A percentile compares a stretch with the other conserved stretches of the same genome.
These are phyloP conservation scores for Leptinotarsa juncta DNA, from an alignment of 2,888 invertebrate species.

Conservation along the genomic window DNA sequence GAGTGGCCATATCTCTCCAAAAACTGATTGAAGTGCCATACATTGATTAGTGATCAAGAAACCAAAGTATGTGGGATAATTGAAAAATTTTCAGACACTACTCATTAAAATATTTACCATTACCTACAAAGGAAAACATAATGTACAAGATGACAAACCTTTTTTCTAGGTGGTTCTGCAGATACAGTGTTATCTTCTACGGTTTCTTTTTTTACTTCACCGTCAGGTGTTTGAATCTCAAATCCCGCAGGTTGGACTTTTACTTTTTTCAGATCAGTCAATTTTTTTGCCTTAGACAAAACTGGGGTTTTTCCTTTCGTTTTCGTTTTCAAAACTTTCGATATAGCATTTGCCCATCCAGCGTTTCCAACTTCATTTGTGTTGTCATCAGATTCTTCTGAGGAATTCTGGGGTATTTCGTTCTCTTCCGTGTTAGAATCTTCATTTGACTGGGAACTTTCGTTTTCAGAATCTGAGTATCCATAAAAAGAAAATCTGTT, in stretches of 20 bases:
- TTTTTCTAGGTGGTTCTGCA: slow-evolving; percentile 62
- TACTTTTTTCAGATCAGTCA: slow-evolving; percentile 69
- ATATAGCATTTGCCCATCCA: slow-evolving; percentile 86
- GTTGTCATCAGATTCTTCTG: slow-evolving; percentile 38
- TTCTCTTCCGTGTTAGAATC: slow-evolving; percentile 6
- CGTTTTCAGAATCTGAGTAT: not conserved
- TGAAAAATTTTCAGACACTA: not conserved
- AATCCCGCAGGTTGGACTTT: slow-evolving; percentile 69
- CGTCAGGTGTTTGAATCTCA: slow-evolving; percentile 72
- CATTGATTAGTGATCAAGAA: not conserved
- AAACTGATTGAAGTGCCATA: too few species aligned
- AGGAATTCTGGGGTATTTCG: slow-evolving; percentile 21
- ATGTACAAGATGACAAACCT: slow-evolving; percentile 48
- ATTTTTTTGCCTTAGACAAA: slow-evolving; percentile 83
- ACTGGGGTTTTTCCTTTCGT: slow-evolving; percentile 82
- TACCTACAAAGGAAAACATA: too few species aligned
- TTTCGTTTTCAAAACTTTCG: slow-evolving; percentile 80
- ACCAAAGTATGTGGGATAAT: not conserved
- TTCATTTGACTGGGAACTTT: not conserved
- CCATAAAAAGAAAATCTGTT: not conserved
- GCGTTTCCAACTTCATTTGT: slow-evolving; percentile 67
- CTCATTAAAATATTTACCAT: too few species aligned
- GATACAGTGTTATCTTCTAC: slow-evolving; percentile 56
- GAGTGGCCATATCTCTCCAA: too few species aligned
- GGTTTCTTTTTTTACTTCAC: slow-evolving; percentile 68